Percentiles rank a stretch among this genome's conserved stretches.
phyloP scores from a whole-genome alignment of 2,113 vertebrate genomes.

The Tragelaphus scriptus region DNA sequence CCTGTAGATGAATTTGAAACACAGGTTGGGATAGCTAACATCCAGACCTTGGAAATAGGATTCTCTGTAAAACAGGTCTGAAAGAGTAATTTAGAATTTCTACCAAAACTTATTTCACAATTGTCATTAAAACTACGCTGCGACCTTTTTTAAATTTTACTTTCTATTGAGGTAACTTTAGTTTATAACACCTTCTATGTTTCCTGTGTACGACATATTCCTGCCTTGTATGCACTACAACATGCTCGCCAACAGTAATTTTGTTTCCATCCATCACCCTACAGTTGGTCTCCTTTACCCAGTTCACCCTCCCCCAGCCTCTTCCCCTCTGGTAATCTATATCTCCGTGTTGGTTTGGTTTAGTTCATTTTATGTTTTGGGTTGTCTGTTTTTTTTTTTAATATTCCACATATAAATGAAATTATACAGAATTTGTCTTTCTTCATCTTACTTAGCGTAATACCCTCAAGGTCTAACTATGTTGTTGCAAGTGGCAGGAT shows the following conservation, averaged over 20 bases:
- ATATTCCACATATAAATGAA: not conserved
- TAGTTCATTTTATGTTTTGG: not conserved
- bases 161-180: not conserved
- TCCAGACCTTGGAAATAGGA: constrained; percentile 55
- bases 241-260: not conserved
- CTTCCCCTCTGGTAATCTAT: not conserved
- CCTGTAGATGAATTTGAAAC: constrained; percentile 67
- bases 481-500: not conserved
- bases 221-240: not conserved
- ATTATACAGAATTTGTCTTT: not conserved
- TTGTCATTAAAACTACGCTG: not conserved
- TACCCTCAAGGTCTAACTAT: not conserved
- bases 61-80: constrained; percentile 52
- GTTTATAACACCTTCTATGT: not conserved
- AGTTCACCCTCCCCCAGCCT: not conserved
- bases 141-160: not conserved
- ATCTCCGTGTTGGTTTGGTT: not conserved
- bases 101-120: constrained; percentile 4
- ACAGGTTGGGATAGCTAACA: constrained; percentile 58
- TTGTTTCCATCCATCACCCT: not conserved
- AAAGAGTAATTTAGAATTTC: constrained; percentile 40
- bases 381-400: not conserved
- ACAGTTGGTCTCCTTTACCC: not conserved
- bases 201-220: not conserved
- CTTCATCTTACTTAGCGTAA: not conserved